These are phyloP conservation scores for Aricia agestis DNA, from an alignment of 1,140 invertebrate genomes.

Conservation along the genomic window DNA sequence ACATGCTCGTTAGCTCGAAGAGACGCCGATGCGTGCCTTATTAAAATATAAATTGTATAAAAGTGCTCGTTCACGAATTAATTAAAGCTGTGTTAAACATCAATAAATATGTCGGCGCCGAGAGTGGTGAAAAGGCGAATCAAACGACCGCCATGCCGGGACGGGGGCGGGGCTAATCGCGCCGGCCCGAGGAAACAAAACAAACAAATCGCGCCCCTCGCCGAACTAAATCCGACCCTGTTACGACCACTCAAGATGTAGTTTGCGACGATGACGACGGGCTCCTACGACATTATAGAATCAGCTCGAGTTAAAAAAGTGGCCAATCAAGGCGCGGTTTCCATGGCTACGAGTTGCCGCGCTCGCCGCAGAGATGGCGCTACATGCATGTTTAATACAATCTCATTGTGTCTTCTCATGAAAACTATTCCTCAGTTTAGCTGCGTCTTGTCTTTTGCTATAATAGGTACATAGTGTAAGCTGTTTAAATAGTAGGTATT, in stretches of 20 bases:
- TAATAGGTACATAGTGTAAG: too few relatives aligned
- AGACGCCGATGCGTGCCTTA: background rate
- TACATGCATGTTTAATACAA: constrained; percentile 24
- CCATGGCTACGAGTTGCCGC: constrained; percentile 48
- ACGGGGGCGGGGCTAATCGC: constrained; percentile 65
- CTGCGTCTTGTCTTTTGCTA: too few relatives aligned
- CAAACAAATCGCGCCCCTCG: constrained; percentile 30
- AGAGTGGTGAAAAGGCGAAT: constrained; percentile 38
- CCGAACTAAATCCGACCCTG: constrained; percentile 45
- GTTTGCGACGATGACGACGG: constrained; percentile 39
- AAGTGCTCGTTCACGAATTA: constrained; percentile 9
- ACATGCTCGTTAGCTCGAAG: background rate
- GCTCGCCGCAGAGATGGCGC: constrained; percentile 52
- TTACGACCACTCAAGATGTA: constrained; percentile 34
- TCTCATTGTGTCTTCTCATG: background rate
- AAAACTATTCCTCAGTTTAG: too few relatives aligned
- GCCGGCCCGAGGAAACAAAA: constrained; percentile 29
- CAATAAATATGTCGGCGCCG: constrained; percentile 16
- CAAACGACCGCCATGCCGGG: constrained; percentile 67
- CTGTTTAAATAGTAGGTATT: too few relatives aligned
- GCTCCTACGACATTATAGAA: constrained; percentile 41
- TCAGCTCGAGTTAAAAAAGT: constrained; percentile 37
- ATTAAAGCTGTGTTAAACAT: constrained; percentile 10
- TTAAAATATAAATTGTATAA: constrained; percentile 8
- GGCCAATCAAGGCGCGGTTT: constrained; percentile 67